Conservation (phyloP, 2,797 vertebrate genomes). For the Scolopax bukidnonensis region DNA sequence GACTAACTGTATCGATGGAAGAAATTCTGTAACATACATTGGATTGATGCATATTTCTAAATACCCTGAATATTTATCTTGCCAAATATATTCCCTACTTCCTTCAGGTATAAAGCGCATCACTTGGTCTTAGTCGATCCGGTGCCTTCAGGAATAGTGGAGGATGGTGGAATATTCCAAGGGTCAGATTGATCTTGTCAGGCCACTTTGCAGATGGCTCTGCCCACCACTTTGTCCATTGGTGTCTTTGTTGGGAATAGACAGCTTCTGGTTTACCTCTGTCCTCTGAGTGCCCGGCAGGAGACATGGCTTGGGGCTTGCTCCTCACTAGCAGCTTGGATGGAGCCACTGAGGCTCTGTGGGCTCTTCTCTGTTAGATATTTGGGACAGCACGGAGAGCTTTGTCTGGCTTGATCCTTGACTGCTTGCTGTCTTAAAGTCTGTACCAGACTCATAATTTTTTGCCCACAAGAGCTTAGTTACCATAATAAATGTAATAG, state of each 20-base stretch:
- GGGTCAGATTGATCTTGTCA: background rate
- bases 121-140: background rate
- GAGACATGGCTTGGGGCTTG: rapidly evolving
- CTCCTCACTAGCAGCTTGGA: rapidly evolving
- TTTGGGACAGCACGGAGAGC: background rate
- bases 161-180: background rate
- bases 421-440: background rate
- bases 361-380: background rate
- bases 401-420: background rate
- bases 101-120: background rate
- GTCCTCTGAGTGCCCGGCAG: background rate
- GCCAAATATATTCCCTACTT: background rate
- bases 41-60: background rate
- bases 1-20: rapidly evolving
- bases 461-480: background rate
- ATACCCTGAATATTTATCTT: background rate
- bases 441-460: background rate
- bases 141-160: background rate
- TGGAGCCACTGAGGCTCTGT: background rate
- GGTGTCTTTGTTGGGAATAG: background rate
- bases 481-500: background rate
- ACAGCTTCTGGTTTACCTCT: background rate
- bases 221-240: background rate
- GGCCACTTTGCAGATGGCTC: background rate
- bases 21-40: background rate